Conservation (phyloP, 2,797 vertebrate species). For the Falco biarmicus region DNA sequence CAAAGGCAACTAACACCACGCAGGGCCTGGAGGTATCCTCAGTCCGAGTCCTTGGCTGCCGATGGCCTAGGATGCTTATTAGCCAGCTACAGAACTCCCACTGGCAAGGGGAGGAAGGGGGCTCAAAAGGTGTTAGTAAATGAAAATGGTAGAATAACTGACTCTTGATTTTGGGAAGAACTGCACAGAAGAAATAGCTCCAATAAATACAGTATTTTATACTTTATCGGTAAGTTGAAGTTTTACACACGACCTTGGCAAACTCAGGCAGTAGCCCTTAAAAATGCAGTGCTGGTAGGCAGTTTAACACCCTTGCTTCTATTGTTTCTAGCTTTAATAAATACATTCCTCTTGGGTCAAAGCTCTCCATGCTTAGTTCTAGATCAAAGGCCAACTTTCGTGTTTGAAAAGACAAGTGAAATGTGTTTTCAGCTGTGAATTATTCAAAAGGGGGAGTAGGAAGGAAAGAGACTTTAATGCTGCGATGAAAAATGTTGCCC, state of each 20-base stretch:
- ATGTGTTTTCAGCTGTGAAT: neutral
- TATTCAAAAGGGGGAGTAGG: neutral
- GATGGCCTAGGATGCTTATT: neutral
- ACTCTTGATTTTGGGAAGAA: neutral
- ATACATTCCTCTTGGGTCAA: constrained; percentile 5
- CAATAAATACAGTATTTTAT: neutral
- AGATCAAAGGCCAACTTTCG: constrained; percentile 1
- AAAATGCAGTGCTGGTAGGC: neutral
- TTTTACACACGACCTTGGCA: neutral
- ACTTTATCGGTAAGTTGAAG: neutral
- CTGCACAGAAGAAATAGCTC: neutral
- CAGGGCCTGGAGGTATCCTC: neutral
- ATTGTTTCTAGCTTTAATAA: constrained; percentile 17
- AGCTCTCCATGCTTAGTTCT: neutral
- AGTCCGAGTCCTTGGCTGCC: neutral
- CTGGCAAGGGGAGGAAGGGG: neutral
- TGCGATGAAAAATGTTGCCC: neutral
- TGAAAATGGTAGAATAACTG: neutral
- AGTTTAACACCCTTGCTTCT: neutral
- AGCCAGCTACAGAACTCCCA: neutral
- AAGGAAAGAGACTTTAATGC: neutral
- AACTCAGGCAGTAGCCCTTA: neutral
- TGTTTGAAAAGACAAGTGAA: constrained; percentile 16
- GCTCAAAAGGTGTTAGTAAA: neutral
- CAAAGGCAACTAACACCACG: neutral